Evolutionary conservation across 2,797 vertebrate species (phyloP).

Genomic region (Brachyrhaphis roseni): DNA sequence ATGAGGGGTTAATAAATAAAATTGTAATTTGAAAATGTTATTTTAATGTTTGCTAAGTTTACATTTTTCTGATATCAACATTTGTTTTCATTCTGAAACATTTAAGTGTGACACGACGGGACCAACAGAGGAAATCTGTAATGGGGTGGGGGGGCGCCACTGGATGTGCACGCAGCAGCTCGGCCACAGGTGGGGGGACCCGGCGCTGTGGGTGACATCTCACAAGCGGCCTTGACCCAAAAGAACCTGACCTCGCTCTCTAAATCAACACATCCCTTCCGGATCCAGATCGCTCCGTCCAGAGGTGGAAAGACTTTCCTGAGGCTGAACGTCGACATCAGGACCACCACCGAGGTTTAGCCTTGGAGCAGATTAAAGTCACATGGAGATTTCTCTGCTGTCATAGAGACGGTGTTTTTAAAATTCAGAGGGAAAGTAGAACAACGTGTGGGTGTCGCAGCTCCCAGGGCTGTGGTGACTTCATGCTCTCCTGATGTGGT

Average conservation of each 20-base stretch:
- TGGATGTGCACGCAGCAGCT: conserved; percentile 12
- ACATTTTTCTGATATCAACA: not conserved
- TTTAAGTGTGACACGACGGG: not conserved
- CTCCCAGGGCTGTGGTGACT: conserved; percentile 45
- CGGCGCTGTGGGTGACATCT: conserved; percentile 42
- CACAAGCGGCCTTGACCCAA: conserved; percentile 63
- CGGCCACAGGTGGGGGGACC: conserved; percentile 20
- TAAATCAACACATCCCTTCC: conserved; percentile 44
- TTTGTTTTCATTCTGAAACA: not conserved
- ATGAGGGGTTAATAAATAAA: not conserved
- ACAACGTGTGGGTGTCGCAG: conserved; percentile 49
- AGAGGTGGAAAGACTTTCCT: conserved; percentile 23
- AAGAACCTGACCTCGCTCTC: conserved; percentile 57
- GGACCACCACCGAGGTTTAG: conserved; percentile 43
- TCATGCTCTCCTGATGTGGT: conserved; percentile 37
- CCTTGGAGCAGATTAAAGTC: conserved; percentile 29
- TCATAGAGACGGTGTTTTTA: conserved; percentile 30
- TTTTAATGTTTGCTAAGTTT: not conserved
- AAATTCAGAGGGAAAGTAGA: conserved; percentile 32
- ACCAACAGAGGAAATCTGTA: not conserved
- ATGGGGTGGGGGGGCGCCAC: not conserved
- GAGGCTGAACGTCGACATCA: conserved; percentile 22
- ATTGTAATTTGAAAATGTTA: not conserved
- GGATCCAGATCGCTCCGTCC: conserved; percentile 35
- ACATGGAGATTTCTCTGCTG: conserved; percentile 19